These are phyloP conservation scores for Hirtodrosophila trivittata DNA, from an alignment of 2,888 invertebrate genomes.

Conservation along the genomic window DNA sequence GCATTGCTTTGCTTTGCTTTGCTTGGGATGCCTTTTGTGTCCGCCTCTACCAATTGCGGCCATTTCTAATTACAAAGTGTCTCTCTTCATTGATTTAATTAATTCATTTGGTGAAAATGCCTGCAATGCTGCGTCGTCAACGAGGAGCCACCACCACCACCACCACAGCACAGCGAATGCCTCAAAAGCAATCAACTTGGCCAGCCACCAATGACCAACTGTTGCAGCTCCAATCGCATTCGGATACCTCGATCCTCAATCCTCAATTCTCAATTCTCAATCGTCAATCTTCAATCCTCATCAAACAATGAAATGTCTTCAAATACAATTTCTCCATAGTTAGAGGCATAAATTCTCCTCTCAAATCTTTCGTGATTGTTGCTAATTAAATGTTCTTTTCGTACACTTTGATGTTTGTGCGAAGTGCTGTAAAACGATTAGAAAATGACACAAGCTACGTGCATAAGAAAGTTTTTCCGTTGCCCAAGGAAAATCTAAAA, in stretches of 20 bases:
- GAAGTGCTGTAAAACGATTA: not conserved
- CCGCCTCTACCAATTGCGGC: slow-evolving; percentile 66
- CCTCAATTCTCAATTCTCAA: not conserved
- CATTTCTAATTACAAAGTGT: slow-evolving; percentile 75
- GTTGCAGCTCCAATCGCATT: slow-evolving; percentile 1
- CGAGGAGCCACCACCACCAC: not conserved
- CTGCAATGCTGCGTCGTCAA: slow-evolving; percentile 55
- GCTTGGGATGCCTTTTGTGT: slow-evolving; percentile 39
- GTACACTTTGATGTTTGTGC: not conserved
- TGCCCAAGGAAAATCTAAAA: no score
- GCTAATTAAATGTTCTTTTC: slow-evolving; percentile 31
- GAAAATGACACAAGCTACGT: no score
- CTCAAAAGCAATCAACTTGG: slow-evolving; percentile 36
- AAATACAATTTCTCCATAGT: slow-evolving; percentile 42
- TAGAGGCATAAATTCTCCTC: slow-evolving; percentile 13
- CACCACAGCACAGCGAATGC: slow-evolving; percentile 41
- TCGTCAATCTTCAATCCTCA: not conserved
- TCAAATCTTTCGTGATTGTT: slow-evolving; percentile 26
- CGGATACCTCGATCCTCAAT: slow-evolving; percentile 6
- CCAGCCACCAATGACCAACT: slow-evolving; percentile 8
- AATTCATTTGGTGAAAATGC: slow-evolving; percentile 77
- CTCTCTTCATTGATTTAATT: slow-evolving; percentile 69
- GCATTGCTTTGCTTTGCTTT: not conserved
- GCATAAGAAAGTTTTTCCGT: no score
- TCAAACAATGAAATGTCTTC: slow-evolving; percentile 21